phyloP scores from a whole-genome alignment of 2,888 invertebrate species.

The Arrhopalites spinosus region DNA sequence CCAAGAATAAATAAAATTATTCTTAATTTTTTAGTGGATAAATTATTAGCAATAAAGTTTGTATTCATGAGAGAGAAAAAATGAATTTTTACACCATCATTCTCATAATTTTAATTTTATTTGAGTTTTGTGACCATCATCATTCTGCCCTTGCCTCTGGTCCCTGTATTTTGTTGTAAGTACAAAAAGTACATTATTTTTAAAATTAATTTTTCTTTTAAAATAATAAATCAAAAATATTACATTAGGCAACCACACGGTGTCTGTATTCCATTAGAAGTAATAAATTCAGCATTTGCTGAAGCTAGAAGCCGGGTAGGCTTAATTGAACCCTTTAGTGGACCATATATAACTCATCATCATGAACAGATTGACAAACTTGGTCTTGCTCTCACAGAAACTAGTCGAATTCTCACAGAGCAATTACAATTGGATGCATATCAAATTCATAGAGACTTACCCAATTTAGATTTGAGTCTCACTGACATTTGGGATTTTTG shows the following conservation, averaged over 20 bases:
- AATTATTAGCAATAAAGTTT: neutral
- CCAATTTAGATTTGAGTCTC: slow-evolving; percentile 44
- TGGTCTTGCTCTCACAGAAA: slow-evolving; percentile 59
- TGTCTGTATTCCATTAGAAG: slow-evolving; percentile 45
- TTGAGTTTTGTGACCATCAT: neutral
- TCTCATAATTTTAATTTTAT: neutral
- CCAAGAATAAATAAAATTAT: too few relatives aligned
- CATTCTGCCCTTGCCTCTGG: slow-evolving; percentile 20
- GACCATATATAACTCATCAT: slow-evolving; percentile 40
- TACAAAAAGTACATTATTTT: neutral
- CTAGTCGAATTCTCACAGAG: slow-evolving; percentile 59
- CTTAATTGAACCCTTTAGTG: slow-evolving; percentile 37
- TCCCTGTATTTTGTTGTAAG: slow-evolving; percentile 48
- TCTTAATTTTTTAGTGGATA: neutral
- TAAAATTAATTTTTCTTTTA: neutral
- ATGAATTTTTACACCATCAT: neutral
- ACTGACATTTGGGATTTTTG: slow-evolving; percentile 47
- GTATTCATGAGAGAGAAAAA: neutral
- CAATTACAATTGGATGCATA: slow-evolving; percentile 56
- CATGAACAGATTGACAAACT: slow-evolving; percentile 57
- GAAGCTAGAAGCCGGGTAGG: slow-evolving; percentile 38
- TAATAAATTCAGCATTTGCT: slow-evolving; percentile 48
- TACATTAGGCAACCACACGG: neutral
- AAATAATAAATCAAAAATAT: neutral
- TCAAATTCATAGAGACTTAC: slow-evolving; percentile 43